phyloP scores from a whole-genome alignment of 2,888 invertebrate species.

The Drosophila anomalata region DNA sequence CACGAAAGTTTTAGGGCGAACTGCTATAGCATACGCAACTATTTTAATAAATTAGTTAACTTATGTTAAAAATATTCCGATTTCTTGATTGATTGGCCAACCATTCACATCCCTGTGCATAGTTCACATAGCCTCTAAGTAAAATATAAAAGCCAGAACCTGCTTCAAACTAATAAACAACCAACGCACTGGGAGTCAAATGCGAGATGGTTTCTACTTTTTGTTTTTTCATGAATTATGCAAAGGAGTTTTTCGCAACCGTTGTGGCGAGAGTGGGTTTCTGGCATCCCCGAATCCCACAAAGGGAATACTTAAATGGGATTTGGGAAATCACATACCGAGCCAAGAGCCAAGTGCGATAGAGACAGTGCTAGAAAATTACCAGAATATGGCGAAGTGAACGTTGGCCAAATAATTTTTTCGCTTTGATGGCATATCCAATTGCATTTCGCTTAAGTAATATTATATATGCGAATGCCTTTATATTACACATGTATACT shows the following conservation, averaged over 20 bases:
- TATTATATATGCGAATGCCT: conserved; percentile 39
- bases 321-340: conserved; percentile 69
- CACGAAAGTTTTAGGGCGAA: neutral
- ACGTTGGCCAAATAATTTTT: conserved; percentile 31
- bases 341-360: conserved; percentile 19
- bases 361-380: conserved; percentile 39
- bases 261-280: conserved; percentile 52
- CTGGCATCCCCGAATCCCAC: conserved; percentile 51
- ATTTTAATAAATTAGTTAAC: neutral
- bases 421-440: conserved; percentile 50
- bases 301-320: conserved; percentile 76
- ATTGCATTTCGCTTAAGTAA: conserved; percentile 59
- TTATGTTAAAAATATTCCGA: neutral
- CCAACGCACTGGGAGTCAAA: conserved; percentile 22
- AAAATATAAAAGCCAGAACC: conserved; percentile 8
- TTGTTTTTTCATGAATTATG: neutral
- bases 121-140: neutral
- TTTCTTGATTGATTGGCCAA: neutral
- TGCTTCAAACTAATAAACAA: conserved; percentile 16
- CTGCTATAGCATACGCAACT: neutral
- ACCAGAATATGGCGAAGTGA: conserved; percentile 29
- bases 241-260: conserved; percentile 57
- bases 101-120: neutral
- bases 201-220: conserved; percentile 9
- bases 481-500: conserved; percentile 16